Conservation (phyloP, 2,888 invertebrate genomes). For the Habrosyne pyritoides region DNA sequence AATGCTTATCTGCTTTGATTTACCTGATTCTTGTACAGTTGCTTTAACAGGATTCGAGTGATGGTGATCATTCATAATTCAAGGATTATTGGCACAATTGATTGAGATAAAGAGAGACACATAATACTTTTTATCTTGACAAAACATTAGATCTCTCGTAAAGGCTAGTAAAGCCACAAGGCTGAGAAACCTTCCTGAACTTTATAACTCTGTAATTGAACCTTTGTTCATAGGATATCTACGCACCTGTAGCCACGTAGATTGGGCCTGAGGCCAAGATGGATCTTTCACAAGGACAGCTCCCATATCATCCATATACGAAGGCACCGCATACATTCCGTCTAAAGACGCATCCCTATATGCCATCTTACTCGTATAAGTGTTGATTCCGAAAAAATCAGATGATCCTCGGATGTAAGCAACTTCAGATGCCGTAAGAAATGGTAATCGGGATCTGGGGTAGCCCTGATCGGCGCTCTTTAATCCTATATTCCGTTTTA, state of each 20-base stretch:
- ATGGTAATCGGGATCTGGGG: slow-evolving; percentile 81
- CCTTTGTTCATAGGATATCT: no score
- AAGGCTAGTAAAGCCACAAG: no score
- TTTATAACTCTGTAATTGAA: not conserved
- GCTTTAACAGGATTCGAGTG: no score
- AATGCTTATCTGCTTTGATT: no score
- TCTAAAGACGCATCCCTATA: slow-evolving; percentile 62
- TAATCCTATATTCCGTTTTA: slow-evolving; percentile 79
- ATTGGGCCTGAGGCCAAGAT: slow-evolving; percentile 55
- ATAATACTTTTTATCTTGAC: no score
- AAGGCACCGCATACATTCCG: slow-evolving; percentile 63
- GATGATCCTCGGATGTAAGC: slow-evolving; percentile 83
- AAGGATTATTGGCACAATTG: no score
- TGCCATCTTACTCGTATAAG: slow-evolving; percentile 81
- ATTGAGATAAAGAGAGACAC: no score
- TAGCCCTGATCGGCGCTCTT: slow-evolving; percentile 84
- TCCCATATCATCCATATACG: slow-evolving; percentile 64
- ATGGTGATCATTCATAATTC: no score
- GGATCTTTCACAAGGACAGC: slow-evolving; percentile 53
- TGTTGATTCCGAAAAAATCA: slow-evolving; percentile 87
- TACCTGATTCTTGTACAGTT: no score
- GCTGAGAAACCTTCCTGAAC: no score
- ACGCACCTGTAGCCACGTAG: slow-evolving; percentile 60
- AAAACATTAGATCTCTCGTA: no score
- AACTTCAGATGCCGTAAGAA: slow-evolving; percentile 82